phyloP scores from a whole-genome alignment of 92 coral and sea anemone species.

The Muricea muricata region DNA sequence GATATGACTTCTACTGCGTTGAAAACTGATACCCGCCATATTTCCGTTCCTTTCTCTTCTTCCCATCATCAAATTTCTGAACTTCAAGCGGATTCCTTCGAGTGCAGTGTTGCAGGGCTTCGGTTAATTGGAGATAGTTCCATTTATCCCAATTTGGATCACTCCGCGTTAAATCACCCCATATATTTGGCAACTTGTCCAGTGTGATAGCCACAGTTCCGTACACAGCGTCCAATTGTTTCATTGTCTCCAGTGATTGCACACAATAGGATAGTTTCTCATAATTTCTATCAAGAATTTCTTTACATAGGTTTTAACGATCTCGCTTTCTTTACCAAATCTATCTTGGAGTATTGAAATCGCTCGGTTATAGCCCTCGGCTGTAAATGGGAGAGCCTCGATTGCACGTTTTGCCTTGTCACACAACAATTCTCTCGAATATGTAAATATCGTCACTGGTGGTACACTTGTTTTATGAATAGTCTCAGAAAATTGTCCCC shows the following conservation, averaged over 20 bases:
- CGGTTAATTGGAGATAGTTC: conserved; percentile 22
- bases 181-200: conserved; percentile 27
- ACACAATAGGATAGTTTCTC: too few relatives aligned
- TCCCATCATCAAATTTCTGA: neutral
- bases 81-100: conserved; percentile 43
- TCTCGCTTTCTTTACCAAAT: too few relatives aligned
- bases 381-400: conserved; percentile 28
- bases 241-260: too few relatives aligned
- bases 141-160: conserved; percentile 41
- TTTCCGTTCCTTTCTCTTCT: neutral
- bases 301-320: too few relatives aligned
- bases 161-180: conserved; percentile 3
- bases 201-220: conserved; percentile 44
- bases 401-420: conserved; percentile 7
- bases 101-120: conserved; percentile 24
- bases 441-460: conserved; percentile 28
- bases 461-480: conserved; percentile 24
- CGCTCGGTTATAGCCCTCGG: neutral
- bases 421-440: conserved; percentile 16
- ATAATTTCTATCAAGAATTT: too few relatives aligned
- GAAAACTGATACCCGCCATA: conserved; percentile 3
- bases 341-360: too few relatives aligned
- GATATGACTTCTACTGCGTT: conserved; percentile 25
- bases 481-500: conserved; percentile 28
- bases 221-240: conserved; percentile 26